These are phyloP conservation scores for Gymnobelideus leadbeateri DNA, from an alignment of 2,113 vertebrate genomes.

Conservation along the genomic window DNA sequence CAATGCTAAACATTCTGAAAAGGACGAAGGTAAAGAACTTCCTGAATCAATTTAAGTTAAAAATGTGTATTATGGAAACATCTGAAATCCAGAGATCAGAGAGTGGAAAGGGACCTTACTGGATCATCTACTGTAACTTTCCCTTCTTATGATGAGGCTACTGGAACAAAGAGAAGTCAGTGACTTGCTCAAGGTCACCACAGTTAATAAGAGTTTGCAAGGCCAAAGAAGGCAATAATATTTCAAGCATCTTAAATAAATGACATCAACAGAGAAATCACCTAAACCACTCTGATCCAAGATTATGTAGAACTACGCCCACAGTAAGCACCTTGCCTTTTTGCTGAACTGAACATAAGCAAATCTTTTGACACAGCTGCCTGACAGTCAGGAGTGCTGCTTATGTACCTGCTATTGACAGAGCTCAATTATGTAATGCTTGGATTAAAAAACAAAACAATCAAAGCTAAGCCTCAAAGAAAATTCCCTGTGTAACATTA, in stretches of 20 bases:
- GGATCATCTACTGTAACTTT: background rate
- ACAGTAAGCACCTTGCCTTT: background rate
- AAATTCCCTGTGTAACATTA: background rate
- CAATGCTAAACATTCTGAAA: background rate
- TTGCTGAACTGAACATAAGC: background rate
- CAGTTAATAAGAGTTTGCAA: constrained; percentile 33
- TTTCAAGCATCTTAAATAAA: constrained; percentile 4
- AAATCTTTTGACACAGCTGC: constrained; percentile 43
- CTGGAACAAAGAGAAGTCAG: background rate
- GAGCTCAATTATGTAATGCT: constrained; percentile 23
- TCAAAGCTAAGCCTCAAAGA: constrained; percentile 31
- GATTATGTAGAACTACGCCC: background rate
- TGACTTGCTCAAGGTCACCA: background rate
- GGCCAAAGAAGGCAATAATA: constrained; percentile 4
- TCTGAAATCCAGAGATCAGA: background rate
- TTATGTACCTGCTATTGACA: constrained; percentile 2
- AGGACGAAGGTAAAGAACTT: constrained; percentile 10
- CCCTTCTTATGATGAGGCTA: background rate
- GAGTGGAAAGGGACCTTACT: background rate
- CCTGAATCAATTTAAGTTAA: background rate
- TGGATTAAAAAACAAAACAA: constrained; percentile 48
- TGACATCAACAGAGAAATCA: constrained; percentile 8
- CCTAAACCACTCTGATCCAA: constrained; percentile 24
- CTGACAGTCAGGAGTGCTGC: constrained; percentile 40
- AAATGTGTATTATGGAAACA: constrained; percentile 34